Conservation (phyloP, 2,888 invertebrate genomes). For the Maniola hyperantus region DNA sequence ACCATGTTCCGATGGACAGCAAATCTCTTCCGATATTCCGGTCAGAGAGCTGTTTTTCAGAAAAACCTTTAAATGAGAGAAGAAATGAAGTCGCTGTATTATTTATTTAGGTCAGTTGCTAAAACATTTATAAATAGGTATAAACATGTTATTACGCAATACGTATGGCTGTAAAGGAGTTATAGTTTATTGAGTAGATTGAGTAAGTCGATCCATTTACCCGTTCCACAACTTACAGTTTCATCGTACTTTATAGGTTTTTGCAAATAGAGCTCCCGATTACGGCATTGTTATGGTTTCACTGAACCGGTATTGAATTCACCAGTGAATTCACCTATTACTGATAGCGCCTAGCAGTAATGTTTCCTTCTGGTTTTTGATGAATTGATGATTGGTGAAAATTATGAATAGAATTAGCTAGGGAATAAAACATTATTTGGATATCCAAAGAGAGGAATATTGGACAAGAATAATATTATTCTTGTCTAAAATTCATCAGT, state of each 20-base stretch:
- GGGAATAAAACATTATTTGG: neutral
- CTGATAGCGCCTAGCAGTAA: no score
- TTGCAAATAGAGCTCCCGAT: neutral
- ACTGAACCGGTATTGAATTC: no score
- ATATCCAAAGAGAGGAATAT: no score
- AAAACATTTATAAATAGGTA: neutral
- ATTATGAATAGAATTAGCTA: no score
- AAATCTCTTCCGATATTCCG: conserved; percentile 17
- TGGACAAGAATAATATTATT: no score
- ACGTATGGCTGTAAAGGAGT: neutral
- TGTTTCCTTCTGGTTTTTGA: no score
- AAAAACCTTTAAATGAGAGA: neutral
- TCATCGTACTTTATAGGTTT: neutral
- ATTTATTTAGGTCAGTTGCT: neutral
- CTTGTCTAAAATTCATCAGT: no score
- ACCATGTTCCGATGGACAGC: conserved; percentile 16
- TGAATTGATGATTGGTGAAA: no score
- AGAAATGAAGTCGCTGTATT: neutral
- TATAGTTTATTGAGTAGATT: neutral
- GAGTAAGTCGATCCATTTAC: neutral
- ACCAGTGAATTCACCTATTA: no score
- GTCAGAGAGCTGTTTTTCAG: neutral
- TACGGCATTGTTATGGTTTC: no score
- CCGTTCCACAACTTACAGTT: neutral
- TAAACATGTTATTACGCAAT: neutral